phyloP scores from a whole-genome alignment of 2,888 invertebrate genomes.

The Xanthia icteritia region DNA sequence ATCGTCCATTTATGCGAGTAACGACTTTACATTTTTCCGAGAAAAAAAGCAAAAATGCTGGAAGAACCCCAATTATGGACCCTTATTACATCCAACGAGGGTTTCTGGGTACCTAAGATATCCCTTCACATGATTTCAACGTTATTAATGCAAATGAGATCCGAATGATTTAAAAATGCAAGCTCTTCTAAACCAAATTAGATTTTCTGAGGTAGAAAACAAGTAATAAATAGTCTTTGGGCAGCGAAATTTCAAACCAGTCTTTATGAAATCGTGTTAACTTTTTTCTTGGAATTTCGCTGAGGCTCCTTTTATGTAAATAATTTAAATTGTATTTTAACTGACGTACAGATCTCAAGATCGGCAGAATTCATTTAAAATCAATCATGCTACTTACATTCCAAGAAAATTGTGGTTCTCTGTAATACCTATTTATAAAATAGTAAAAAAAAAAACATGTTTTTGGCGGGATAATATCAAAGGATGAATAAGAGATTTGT shows the following conservation, averaged over 20 bases:
- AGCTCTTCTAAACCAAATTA: constrained; percentile 9
- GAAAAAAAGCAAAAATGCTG: constrained; percentile 45
- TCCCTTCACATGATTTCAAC: constrained; percentile 71
- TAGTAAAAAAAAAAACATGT: too few species aligned
- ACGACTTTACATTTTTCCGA: constrained; percentile 48
- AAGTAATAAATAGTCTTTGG: constrained; percentile 20
- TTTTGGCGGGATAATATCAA: background rate
- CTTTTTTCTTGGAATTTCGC: background rate
- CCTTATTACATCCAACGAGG: constrained; percentile 74
- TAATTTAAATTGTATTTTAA: constrained; percentile 5
- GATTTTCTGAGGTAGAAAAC: constrained; percentile 19
- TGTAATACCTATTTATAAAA: too few species aligned
- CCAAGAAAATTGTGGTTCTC: background rate
- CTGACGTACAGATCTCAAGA: background rate
- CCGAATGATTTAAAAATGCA: constrained; percentile 43
- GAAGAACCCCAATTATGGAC: constrained; percentile 69
- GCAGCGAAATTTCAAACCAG: constrained; percentile 7
- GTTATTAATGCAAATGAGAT: constrained; percentile 50
- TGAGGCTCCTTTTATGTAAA: constrained; percentile 12
- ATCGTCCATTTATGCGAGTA: constrained; percentile 53
- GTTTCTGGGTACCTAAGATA: constrained; percentile 61
- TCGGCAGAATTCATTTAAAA: background rate
- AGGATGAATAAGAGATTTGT: background rate
- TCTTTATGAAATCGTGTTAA: constrained; percentile 22
- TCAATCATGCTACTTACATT: background rate